A percentile compares a stretch with the other conserved stretches of the same genome.
phyloP scores from a whole-genome alignment of 2,113 vertebrate species.

The Gracilinanus agilis region DNA sequence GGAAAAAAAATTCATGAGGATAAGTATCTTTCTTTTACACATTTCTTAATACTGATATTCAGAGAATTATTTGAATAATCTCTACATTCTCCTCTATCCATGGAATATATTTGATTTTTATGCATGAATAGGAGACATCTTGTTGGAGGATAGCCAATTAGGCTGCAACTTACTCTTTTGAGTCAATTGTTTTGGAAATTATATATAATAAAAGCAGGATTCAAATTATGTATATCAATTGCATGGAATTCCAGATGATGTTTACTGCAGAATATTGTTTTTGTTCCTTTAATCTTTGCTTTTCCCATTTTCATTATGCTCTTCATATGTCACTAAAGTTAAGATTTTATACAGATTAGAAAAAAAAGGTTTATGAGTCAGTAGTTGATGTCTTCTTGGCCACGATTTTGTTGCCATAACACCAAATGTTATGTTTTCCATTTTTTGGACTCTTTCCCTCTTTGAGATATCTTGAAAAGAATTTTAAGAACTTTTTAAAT shows the following conservation, averaged over 20 bases:
- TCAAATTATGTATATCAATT: background rate
- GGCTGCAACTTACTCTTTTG: background rate
- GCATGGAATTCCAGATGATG: background rate
- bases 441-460: background rate
- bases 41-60: background rate
- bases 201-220: background rate
- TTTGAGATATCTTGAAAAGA: background rate
- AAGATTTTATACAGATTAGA: background rate
- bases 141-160: background rate
- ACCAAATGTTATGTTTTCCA: background rate
- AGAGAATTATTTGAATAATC: background rate
- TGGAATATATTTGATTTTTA: background rate
- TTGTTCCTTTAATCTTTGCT: background rate
- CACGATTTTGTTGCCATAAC: background rate
- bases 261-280: background rate
- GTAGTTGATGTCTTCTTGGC: background rate
- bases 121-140: background rate
- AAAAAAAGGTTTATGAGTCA: background rate
- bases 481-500: background rate
- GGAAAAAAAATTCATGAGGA: background rate
- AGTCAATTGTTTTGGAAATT: background rate
- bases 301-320: background rate
- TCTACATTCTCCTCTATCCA: background rate
- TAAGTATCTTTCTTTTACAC: background rate
- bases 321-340: background rate